Evolutionary conservation across 2,888 invertebrate species (phyloP).

Genomic region (Morinoia aosen): DNA sequence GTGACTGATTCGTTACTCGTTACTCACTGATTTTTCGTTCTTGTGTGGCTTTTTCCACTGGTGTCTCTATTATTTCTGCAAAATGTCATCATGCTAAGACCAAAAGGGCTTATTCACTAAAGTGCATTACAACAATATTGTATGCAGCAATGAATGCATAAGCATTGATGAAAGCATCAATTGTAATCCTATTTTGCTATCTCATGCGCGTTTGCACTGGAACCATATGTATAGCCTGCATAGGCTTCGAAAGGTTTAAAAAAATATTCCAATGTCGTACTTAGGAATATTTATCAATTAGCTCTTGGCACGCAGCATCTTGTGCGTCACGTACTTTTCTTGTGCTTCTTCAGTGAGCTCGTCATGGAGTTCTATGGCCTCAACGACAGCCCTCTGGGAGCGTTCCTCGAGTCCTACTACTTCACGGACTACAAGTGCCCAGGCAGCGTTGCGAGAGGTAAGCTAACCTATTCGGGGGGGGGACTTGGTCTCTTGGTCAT

Average conservation of each 20-base stretch:
- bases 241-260: no score
- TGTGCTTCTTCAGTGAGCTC: conserved; percentile 56
- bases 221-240: no score
- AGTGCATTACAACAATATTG: not conserved
- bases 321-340: not conserved
- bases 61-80: not conserved
- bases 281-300: not conserved
- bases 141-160: no score
- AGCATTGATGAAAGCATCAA: not conserved
- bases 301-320: not conserved
- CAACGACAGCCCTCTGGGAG: conserved; percentile 94
- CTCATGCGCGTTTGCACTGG: no score
- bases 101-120: not conserved
- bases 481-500: no score
- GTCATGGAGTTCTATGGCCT: conserved; percentile 83
- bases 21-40: not conserved
- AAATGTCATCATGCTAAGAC: not conserved
- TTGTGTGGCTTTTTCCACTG: not conserved
- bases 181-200: not conserved
- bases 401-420: conserved; percentile 93
- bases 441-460: not conserved
- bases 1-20: not conserved
- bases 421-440: conserved; percentile 90
- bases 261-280: no score
- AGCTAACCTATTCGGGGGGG: not conserved